Percentiles rank a stretch among this genome's conserved stretches.
Conservation (phyloP, 2,888 invertebrate genomes). For the Nephrotoma guestfalica region DNA sequence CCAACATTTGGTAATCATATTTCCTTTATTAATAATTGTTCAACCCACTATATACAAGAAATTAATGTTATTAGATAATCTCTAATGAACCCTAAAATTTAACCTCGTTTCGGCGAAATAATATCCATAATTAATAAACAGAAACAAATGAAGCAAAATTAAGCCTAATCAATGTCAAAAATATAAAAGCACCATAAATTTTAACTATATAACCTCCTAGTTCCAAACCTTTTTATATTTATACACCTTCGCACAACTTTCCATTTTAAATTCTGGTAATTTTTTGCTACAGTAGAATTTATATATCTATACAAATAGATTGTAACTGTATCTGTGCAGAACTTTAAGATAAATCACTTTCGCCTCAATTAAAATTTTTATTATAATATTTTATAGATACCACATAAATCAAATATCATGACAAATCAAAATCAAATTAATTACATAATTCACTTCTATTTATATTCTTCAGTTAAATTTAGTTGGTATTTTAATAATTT, state of each 20-base stretch:
- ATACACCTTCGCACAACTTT: background rate
- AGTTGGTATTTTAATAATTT: background rate
- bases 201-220: background rate
- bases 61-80: background rate
- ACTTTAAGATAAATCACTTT: background rate
- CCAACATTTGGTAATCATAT: too few relatives aligned
- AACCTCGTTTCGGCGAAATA: background rate
- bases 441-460: background rate
- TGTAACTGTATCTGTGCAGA: background rate
- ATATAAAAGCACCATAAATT: background rate
- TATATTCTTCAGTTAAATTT: background rate
- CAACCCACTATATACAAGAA: background rate
- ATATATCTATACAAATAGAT: background rate
- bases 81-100: background rate
- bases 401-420: background rate
- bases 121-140: background rate
- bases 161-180: background rate
- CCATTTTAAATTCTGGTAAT: background rate
- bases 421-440: background rate
- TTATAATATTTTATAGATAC: background rate
- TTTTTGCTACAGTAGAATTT: background rate
- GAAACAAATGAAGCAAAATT: background rate
- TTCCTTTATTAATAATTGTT: too few relatives aligned
- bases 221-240: background rate
- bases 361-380: background rate